These are phyloP conservation scores for Prochilodus magdalenae DNA, from an alignment of 2,113 vertebrate species.

Conservation along the genomic window DNA sequence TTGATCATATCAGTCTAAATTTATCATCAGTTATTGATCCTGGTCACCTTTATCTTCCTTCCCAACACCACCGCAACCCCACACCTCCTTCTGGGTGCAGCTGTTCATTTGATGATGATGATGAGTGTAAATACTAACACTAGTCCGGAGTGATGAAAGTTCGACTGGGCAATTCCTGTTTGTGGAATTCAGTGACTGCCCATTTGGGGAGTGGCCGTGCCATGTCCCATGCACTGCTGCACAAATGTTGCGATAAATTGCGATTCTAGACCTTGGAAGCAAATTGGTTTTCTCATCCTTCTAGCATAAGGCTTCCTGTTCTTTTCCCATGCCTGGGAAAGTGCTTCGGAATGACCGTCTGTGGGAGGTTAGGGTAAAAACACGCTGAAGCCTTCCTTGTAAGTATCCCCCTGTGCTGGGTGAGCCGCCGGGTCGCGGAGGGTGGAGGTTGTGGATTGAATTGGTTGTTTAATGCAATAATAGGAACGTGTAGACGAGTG, in stretches of 20 bases:
- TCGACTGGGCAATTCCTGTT: too few relatives aligned
- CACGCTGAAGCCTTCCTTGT: background rate
- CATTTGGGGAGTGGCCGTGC: background rate
- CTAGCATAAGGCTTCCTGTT: background rate
- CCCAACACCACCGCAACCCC: too few relatives aligned
- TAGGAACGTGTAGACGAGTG: slow-evolving; percentile 44
- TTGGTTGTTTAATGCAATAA: slow-evolving; percentile 57
- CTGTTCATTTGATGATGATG: too few relatives aligned
- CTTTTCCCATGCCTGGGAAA: background rate
- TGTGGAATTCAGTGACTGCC: background rate
- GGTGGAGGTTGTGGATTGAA: slow-evolving; percentile 24
- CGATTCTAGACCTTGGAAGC: too few relatives aligned
- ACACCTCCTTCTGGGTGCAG: too few relatives aligned
- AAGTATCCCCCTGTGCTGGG: slow-evolving; percentile 28
- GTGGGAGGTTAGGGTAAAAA: background rate
- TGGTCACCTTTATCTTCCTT: too few relatives aligned
- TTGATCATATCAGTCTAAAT: too few relatives aligned
- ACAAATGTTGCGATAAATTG: too few relatives aligned
- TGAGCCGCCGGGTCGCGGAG: slow-evolving; percentile 41
- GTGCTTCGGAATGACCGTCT: background rate
- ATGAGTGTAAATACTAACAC: too few relatives aligned
- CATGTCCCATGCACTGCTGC: too few relatives aligned
- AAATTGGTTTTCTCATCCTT: background rate
- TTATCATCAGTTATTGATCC: too few relatives aligned
- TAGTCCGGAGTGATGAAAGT: too few relatives aligned